Conservation (phyloP, 1,140 invertebrate genomes). For the Heliconius nattereri region DNA sequence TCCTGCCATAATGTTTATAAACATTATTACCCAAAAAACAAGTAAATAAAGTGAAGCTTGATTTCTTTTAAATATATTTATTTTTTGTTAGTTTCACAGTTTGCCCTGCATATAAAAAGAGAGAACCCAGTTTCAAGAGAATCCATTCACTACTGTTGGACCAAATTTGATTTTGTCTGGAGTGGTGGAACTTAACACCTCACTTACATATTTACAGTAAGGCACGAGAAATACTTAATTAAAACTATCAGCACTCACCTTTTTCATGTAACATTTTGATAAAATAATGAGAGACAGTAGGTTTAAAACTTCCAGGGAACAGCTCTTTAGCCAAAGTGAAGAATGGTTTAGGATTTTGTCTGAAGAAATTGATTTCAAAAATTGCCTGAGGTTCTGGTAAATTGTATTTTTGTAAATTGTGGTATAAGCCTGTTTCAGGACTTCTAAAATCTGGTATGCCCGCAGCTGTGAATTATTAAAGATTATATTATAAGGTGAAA, state of each 20-base stretch:
- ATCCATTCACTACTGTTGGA: no score
- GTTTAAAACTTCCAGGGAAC: conserved; percentile 91
- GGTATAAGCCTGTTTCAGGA: conserved; percentile 94
- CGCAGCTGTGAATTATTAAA: conserved; percentile 85
- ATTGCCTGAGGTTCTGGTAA: conserved; percentile 97
- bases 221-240: no score
- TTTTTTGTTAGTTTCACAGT: no score
- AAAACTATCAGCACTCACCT: conserved; percentile 60
- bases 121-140: no score
- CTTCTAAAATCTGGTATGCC: conserved; percentile 97
- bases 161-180: no score
- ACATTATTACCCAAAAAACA: no score
- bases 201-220: no score
- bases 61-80: no score
- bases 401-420: conserved; percentile 95
- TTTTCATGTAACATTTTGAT: conserved; percentile 90
- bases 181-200: no score
- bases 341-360: conserved; percentile 92
- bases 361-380: conserved; percentile 94
- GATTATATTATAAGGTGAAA: neutral
- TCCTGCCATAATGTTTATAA: no score
- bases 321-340: conserved; percentile 92
- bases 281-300: conserved; percentile 92
- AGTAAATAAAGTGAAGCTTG: no score
- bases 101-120: no score